Evolutionary conservation across 2,113 vertebrate genomes (phyloP), one percentile per base, ranked within the genome.

Genomic region (Puma concolor): DNA sequence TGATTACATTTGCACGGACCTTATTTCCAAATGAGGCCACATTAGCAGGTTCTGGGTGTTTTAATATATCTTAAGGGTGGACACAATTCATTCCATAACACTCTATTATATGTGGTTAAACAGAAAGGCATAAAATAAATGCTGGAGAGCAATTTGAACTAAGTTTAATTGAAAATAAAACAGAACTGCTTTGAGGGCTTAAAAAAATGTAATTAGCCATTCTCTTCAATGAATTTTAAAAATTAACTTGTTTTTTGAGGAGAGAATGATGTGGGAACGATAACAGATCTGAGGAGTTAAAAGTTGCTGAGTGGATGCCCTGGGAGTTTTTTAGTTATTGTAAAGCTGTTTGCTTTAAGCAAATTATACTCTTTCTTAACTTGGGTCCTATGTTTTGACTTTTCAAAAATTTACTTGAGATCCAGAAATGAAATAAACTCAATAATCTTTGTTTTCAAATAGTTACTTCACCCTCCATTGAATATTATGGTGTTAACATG

Each of bases 121-220:
- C 36, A 64, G 74, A 74, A 85, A 92, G 54, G 41, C 67, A 74
- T 66, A 52, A 66, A 54, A 41, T 81, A 80, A 81, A 33, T 66
- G 38, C 31, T 77, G 16, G 44, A 66, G n/a, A 64, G 54, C 48
- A 88, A 83, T 93, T 88, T 57, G 29, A 36, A 25, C 48, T 88
- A 63, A 74, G 21, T 93, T 60, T 21, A 74, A n/a, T 88, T 93
- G 57, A 86, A 82, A 93, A 67, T 83, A 83, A 96, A 83, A 15
- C 36, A 81, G 82, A 50, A 80, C 44, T 83, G 31, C 17, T 19
- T 52, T 82, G 67, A 88, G 7, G 31, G 12, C 60, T 76, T 36
- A 66, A 52, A 74, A 88, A n/a, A 69, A 57, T 54, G 8, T 66
- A n/a, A 48, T 48, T 72, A 76, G 57, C 48, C 57, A 54, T 91